phyloP scores from a whole-genome alignment of 1,140 invertebrate genomes.

The Latrodectus geometricus region DNA sequence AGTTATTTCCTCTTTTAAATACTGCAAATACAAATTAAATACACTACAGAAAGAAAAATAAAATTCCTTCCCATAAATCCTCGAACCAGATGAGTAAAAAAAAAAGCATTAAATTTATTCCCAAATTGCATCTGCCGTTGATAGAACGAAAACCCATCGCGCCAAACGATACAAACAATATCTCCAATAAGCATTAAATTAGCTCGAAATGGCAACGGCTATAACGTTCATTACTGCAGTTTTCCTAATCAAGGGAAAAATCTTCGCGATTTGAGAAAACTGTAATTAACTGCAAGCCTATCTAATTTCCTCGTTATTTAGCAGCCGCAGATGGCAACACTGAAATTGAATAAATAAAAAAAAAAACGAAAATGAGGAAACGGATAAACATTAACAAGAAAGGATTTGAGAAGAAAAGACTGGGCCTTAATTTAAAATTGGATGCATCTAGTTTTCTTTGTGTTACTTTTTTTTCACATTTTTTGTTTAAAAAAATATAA shows the following conservation, averaged over 20 bases:
- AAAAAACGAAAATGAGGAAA: not conserved
- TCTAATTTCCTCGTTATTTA: not conserved
- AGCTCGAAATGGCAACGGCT: slow-evolving; percentile 14
- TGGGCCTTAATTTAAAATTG: not conserved
- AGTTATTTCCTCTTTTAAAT: not conserved
- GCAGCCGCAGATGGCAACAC: not conserved
- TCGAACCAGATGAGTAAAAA: slow-evolving; percentile 2
- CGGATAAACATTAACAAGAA: not conserved
- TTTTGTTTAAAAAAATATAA: no score
- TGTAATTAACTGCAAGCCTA: slow-evolving; percentile 45
- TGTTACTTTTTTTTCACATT: not conserved
- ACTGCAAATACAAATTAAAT: not conserved
- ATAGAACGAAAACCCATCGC: not conserved
- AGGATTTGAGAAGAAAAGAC: not conserved
- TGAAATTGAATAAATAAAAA: not conserved
- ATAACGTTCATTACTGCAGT: slow-evolving; percentile 40
- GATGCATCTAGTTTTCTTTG: not conserved
- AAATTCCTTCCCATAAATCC: not conserved
- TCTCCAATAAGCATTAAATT: slow-evolving; percentile 44
- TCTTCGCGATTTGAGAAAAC: slow-evolving; percentile 45
- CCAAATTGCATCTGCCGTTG: not conserved
- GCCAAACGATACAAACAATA: slow-evolving; percentile 44
- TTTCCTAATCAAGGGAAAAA: slow-evolving; percentile 45
- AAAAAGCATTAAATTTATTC: not conserved
- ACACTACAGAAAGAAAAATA: not conserved